Evolutionary conservation across 1,140 invertebrate species (phyloP).

Genomic region (Drusus annulatus): DNA sequence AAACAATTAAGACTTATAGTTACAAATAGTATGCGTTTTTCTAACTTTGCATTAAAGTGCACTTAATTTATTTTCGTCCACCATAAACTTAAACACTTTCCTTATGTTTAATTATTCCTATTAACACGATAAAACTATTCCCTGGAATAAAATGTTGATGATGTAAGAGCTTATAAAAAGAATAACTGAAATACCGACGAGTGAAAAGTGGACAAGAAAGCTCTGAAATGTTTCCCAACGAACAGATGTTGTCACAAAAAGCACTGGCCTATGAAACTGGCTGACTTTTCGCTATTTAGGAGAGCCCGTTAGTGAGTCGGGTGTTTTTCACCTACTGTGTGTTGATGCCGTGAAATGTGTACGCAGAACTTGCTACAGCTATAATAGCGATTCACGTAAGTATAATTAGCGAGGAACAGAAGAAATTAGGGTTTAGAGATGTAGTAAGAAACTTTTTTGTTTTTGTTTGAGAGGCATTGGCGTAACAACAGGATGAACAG

Average conservation of each 20-base stretch:
- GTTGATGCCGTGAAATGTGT: conserved; percentile 4
- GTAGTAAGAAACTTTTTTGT: conserved; percentile 20
- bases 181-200: too few species aligned
- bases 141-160: too few species aligned
- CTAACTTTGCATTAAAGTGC: too few species aligned
- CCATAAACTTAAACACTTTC: too few species aligned
- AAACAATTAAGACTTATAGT: too few species aligned
- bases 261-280: background rate
- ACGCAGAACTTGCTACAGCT: background rate
- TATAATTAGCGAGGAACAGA: conserved; percentile 3
- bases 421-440: conserved; percentile 12
- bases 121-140: too few species aligned
- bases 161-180: too few species aligned
- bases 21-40: too few species aligned
- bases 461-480: too few species aligned
- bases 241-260: conserved; percentile 28
- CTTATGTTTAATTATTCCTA: too few species aligned
- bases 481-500: too few species aligned
- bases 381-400: conserved; percentile 10
- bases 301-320: background rate
- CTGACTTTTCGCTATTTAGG: conserved; percentile 10
- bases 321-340: conserved; percentile 12
- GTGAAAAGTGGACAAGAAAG: background rate
- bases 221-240: background rate
- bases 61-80: too few species aligned